Evolutionary conservation across 2,113 vertebrate species (phyloP), one percentile per base, ranked within the genome.

Genomic region (Copsychus sechellarum): DNA sequence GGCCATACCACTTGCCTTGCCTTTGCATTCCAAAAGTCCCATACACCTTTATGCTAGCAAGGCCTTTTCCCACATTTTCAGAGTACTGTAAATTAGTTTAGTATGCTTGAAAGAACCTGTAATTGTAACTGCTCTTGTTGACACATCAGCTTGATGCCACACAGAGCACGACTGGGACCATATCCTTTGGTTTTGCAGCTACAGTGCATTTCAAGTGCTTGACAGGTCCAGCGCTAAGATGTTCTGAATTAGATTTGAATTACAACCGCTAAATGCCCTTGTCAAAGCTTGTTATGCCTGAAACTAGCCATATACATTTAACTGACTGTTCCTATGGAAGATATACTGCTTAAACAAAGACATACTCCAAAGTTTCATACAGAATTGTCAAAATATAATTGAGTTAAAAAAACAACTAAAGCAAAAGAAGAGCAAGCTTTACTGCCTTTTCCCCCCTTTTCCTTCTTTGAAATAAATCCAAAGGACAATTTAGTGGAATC

Each of bases 211-310:
- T 99, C 98, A 98, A 98, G 97, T 79, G 98, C 98, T 98, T 99
- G 99, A 99, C 99, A 99, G 99, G 98, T 99, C 98, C 98, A 98
- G 99, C 97, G 98, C 99, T 99, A 99, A 99, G 99, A 99, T 99
- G 99, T 99, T 99, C 99, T 99, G 99, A 99, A 99, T 99, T 99
- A 99, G 99, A 99, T 99, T 99, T 99, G 99, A 99, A 99, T 99
- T 99, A 99, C 99, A 99, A 99, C 99, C 99, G 97, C 99, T 99
- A 99, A 99, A 99, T 99, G 99, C 99, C 98, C 98, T 99, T 99
- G 99, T 99, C 99, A 99, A 97, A 98, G 98, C 98, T 98, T 94
- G 98, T 99, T 99, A 99, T 92, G 88, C 97, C 98, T 99, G 99
- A 99, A 98, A 99, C 98, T 99, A 98, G 97, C 98, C 99, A 99